Base-by-base conservation (phyloP, 2,113 vertebrate species). In the Phalacrocorax pelagicus region DNA sequence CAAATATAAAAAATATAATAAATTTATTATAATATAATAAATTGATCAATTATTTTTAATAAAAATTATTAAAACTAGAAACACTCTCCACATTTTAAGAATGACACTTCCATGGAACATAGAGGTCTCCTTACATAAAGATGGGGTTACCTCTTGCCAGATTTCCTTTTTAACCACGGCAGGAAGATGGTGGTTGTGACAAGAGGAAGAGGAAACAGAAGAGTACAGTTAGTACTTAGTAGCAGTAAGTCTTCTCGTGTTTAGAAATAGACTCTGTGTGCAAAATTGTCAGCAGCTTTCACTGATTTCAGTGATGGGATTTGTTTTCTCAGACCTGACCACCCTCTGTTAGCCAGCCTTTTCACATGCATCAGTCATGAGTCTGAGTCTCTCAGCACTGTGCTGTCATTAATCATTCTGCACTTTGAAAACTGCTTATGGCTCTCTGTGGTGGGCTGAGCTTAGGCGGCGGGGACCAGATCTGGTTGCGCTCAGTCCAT, bases 271-370 rank as follows among this genome's bases (percentile, higher is more conserved):
- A 40, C 34, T 81, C 13, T 34, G 40, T 58, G 3, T 22, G 34
- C 16, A 49, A 86, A 90, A 90, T 12, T 23, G 57, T 96, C 94
- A 94, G 86, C 71, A 81, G 75, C 92, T 95, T 92, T 80, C 79
- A 88, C 47, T 9, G 11, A 91, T 32, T 88, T 84, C 72, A 52
- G 46, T 63, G 59, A 40, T 61, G 51, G 58, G 87, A 77, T 70
- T 80, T 95, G 57, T 94, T 89, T 96, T 74, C 77, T 58, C 49
- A 65, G 34, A 81, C 58, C 85, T 90, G 79, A 24, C 58, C 18
- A 57, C 42, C 34, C 5, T 32, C 62, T 77, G 44, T 75, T 86
- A 67, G 24, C 40, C 86, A 89, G 71, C 90, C 92, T 85, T 92
- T 81, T 72, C 40, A 72, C 55, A 51, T 36, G 40, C 46, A 29